A percentile compares a stretch with the other conserved stretches of the same genome.
phyloP scores from a whole-genome alignment of 2,113 vertebrate genomes.

The Chascanopsetta lugubris region DNA sequence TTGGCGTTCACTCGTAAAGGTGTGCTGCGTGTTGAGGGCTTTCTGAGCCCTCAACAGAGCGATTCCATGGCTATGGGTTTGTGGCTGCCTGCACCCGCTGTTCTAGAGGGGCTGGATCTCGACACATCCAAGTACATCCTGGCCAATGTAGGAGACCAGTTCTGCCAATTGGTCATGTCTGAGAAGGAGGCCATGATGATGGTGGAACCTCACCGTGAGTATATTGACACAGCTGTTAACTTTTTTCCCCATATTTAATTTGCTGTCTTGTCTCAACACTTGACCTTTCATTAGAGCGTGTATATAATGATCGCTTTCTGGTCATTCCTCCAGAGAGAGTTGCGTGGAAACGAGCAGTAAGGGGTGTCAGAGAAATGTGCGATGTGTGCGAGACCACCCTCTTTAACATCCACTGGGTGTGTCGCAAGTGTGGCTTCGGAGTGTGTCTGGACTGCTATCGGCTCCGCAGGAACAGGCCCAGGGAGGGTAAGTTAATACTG shows the following conservation, averaged over 20 bases:
- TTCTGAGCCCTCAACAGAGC: slow-evolving; percentile 96
- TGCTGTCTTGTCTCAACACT: not conserved
- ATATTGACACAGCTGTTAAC: not conserved
- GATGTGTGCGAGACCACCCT: slow-evolving; percentile 98
- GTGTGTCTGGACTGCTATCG: slow-evolving; percentile 98
- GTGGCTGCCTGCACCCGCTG: slow-evolving; percentile 91
- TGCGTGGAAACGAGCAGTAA: slow-evolving; percentile 97
- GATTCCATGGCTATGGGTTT: slow-evolving; percentile 96
- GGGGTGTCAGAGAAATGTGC: slow-evolving; percentile 97
- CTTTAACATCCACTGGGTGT: slow-evolving; percentile 99
- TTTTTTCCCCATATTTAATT: not conserved
- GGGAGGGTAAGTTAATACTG: slow-evolving; percentile 83
- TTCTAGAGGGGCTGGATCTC: slow-evolving; percentile 93
- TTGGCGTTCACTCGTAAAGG: slow-evolving; percentile 97
- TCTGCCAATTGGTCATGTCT: slow-evolving; percentile 98
- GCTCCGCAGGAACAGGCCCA: slow-evolving; percentile 90
- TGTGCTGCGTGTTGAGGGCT: slow-evolving; percentile 94
- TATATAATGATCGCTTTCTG: not conserved
- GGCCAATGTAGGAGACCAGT: slow-evolving; percentile 98
- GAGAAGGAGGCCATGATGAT: slow-evolving; percentile 99
- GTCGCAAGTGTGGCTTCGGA: slow-evolving; percentile 97
- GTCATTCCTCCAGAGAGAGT: slow-evolving; percentile 88
- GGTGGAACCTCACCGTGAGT: slow-evolving; percentile 98
- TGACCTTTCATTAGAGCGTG: not conserved
- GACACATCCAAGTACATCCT: slow-evolving; percentile 99